Evolutionary conservation across 2,113 vertebrate genomes (phyloP), one percentile per base, ranked within the genome.

Genomic region (Lonchura striata): DNA sequence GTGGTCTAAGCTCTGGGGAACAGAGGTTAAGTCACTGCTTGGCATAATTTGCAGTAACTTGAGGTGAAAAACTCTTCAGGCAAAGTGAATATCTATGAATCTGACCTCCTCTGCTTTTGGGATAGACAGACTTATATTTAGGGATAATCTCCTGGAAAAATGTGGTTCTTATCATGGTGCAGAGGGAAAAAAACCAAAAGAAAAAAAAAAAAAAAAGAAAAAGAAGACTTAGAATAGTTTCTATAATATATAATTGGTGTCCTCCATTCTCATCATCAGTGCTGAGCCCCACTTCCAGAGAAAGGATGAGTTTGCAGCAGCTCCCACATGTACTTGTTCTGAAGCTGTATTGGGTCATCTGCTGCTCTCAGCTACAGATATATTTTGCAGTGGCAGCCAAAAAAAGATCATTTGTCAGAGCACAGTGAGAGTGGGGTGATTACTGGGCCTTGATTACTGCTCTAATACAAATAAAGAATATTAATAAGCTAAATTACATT

Each of bases 381-480:
- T 5, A 33, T 65, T 76, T 66, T 66, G 8, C 76, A 86, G 22
- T 53, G 57, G 64, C 37, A 92, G 37, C 56, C 56, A 89, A 90
- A 84, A 41, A 95, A 86, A 91, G 61, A 65, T 87, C 44, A 77
- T 86, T 91, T 94, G 24, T 91, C 74, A 93, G 33, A 81, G 60
- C 60, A 68, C 35, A 75, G 7, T 30, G 28, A 44, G 30, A 74
- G 14, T 47, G 13, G 57, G n/a, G 31, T 81, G 68, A 70, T 86
- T 90, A 77, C 52, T 89, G 31, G 53, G 65, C 64, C 41, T 88
- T 94, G 89, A 92, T 96, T 95, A 68, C 41, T 82, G 46, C 47
- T 46, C n/a, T 68, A 71, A 86, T 70, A 85, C 23, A 93, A 89
- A 95, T 79, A 94, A 88, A 97, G 65, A 82, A 94, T 71, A 90